Conservation (phyloP, 2,797 vertebrate species). For the Squalus acanthias region DNA sequence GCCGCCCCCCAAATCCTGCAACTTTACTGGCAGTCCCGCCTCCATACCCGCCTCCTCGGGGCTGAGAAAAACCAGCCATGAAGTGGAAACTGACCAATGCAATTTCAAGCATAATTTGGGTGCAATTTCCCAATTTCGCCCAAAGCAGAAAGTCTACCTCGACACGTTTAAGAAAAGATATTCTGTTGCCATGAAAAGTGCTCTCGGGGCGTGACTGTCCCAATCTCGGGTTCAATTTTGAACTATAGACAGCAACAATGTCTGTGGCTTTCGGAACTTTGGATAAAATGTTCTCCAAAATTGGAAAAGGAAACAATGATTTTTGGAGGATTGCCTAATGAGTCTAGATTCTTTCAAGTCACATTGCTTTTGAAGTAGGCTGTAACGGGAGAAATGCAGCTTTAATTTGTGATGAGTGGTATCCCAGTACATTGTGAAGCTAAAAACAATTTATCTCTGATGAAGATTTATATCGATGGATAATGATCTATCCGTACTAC, state of each 20-base stretch:
- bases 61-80: neutral
- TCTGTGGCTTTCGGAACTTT: neutral
- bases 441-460: neutral
- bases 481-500: neutral
- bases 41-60: no score
- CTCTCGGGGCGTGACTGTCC: neutral
- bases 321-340: neutral
- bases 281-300: neutral
- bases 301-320: neutral
- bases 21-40: no score
- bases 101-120: neutral
- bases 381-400: neutral
- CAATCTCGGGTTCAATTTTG: neutral
- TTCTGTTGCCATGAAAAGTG: neutral
- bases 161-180: neutral
- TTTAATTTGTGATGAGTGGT: neutral
- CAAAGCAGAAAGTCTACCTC: neutral
- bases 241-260: neutral
- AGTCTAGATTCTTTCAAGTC: neutral
- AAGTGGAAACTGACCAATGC: neutral
- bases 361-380: neutral
- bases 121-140: neutral
- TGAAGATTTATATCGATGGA: constrained; percentile 7
- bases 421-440: neutral
- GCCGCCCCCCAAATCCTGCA: no score